phyloP scores from a whole-genome alignment of 2,113 vertebrate species.

The Psilopsiagon aymara region DNA sequence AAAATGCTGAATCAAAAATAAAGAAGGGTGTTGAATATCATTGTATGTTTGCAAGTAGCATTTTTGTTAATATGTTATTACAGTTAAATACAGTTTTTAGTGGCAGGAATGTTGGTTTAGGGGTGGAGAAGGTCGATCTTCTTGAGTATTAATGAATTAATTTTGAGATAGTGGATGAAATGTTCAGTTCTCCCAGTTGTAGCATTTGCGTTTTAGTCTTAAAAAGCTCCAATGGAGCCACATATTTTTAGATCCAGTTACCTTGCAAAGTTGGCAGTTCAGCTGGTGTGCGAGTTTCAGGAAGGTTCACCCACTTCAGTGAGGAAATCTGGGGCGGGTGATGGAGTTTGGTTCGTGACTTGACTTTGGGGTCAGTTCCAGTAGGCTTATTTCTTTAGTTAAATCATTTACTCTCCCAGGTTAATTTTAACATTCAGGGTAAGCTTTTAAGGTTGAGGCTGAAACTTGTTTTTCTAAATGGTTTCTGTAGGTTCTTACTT shows the following conservation, averaged over 20 bases:
- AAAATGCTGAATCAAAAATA: background rate
- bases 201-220: background rate
- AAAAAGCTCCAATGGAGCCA: background rate
- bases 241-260: background rate
- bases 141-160: background rate
- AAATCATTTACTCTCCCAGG: background rate
- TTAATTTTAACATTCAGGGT: slow-evolving; percentile 33
- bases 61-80: background rate
- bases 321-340: background rate
- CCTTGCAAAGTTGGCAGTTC: background rate
- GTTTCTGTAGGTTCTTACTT: background rate
- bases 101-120: background rate
- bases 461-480: background rate
- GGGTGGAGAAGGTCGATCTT: background rate
- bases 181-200: background rate
- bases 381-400: background rate
- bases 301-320: background rate
- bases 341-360: background rate
- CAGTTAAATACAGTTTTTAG: background rate
- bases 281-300: background rate
- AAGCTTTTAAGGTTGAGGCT: background rate
- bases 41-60: background rate
- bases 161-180: background rate
- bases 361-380: background rate
- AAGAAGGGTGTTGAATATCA: background rate